Percentiles rank a stretch among this genome's conserved stretches.
These are phyloP conservation scores for Thryonomys swinderianus DNA, from an alignment of 2,113 vertebrate genomes.

Conservation along the genomic window DNA sequence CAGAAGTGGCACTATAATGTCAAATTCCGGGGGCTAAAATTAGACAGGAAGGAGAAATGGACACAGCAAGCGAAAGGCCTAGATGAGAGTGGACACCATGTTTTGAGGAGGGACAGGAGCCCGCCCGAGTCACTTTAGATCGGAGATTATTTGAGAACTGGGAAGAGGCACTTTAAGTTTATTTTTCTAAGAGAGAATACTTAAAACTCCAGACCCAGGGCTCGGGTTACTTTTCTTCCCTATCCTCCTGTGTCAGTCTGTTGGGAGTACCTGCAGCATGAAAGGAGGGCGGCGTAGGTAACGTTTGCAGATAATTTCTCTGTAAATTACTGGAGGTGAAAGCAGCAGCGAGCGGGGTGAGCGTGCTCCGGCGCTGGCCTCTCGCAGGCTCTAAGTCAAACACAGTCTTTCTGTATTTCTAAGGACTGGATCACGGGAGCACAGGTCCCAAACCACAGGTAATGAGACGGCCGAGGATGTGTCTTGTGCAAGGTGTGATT, in stretches of 20 bases:
- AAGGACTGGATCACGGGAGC: slow-evolving; percentile 44
- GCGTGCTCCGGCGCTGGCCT: slow-evolving; percentile 21
- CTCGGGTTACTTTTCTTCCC: slow-evolving; percentile 28
- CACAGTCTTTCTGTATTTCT: slow-evolving; percentile 45
- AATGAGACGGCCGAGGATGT: rapidly evolving
- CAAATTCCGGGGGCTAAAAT: slow-evolving; percentile 9
- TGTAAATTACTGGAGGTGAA: slow-evolving; percentile 72
- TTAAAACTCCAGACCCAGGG: slow-evolving; percentile 28
- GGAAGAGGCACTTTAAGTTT: slow-evolving; percentile 36
- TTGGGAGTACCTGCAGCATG: slow-evolving; percentile 51
- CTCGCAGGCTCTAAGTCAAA: slow-evolving; percentile 47
- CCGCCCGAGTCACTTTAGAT: slow-evolving; percentile 50
- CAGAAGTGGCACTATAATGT: slow-evolving; percentile 48
- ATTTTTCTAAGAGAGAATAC: slow-evolving; percentile 72
- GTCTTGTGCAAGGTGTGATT: slow-evolving; percentile 51
- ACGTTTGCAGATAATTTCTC: slow-evolving; percentile 58
- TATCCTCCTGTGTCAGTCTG: slow-evolving; percentile 33
- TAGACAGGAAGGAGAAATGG: slow-evolving; percentile 26
- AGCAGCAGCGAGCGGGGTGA: slow-evolving; percentile 17
- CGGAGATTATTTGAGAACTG: slow-evolving; percentile 56
- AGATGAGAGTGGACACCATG: neutral
- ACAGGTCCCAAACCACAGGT: neutral
- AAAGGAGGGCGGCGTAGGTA: slow-evolving; percentile 52
- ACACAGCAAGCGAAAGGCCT: neutral
- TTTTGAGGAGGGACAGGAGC: slow-evolving; percentile 43